Evolutionary conservation across 2,888 invertebrate species (phyloP).

Genomic region (Trypoxylon attenuatum): DNA sequence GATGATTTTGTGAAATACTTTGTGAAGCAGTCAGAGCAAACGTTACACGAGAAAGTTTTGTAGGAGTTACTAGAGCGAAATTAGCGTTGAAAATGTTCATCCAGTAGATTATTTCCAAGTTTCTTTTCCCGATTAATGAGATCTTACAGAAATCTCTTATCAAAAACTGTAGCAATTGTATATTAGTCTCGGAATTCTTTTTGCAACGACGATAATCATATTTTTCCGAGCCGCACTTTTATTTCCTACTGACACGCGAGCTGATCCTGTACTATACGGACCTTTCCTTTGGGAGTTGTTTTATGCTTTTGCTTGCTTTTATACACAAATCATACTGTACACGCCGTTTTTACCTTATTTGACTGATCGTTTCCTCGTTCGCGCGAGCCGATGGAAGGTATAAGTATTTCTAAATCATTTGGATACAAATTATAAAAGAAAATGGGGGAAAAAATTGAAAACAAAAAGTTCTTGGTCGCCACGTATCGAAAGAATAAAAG

Average conservation of each 20-base stretch:
- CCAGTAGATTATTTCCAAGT: too few species aligned
- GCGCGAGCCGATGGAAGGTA: conserved; percentile 29
- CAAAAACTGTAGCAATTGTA: not conserved
- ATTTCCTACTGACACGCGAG: not conserved
- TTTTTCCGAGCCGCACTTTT: not conserved
- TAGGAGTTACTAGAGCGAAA: too few species aligned
- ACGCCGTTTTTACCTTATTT: conserved; percentile 16
- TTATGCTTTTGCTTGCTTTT: conserved; percentile 29
- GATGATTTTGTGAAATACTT: too few species aligned
- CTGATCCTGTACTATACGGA: not conserved
- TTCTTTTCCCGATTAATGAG: too few species aligned
- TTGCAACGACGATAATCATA: not conserved
- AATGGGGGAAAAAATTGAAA: too few species aligned
- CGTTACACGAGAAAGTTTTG: too few species aligned
- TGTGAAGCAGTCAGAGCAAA: too few species aligned
- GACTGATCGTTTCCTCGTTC: conserved; percentile 12
- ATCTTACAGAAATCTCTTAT: too few species aligned
- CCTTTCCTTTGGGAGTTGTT: not conserved
- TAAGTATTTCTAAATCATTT: not conserved
- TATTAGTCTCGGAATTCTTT: not conserved
- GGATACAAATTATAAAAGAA: too few species aligned
- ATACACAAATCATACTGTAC: conserved; percentile 17
- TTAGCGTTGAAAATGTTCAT: too few species aligned
- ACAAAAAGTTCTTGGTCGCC: not conserved
- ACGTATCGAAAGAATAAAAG: too few species aligned